Base-by-base conservation (phyloP, 92 coral and sea anemone genomes). In the Galaxea fascicularis region DNA sequence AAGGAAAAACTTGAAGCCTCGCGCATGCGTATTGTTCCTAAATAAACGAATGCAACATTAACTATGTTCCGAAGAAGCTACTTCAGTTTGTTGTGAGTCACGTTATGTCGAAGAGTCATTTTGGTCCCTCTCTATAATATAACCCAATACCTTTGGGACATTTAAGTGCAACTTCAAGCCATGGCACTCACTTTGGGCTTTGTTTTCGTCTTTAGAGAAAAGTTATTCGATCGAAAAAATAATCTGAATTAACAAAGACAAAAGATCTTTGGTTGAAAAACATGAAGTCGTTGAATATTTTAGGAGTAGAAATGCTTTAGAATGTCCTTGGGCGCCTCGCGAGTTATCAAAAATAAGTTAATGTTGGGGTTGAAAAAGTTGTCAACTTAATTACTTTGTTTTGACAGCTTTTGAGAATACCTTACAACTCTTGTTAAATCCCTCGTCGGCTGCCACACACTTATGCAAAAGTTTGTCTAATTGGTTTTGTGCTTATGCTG, bases 21-120 rank as follows among this genome's bases (percentile, higher is more conserved):
- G 86, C 86, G 86, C 86, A 82, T 82, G 86, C 86, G 86, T 82
- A 71, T 16, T 41, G 57, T 9, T 53, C 26, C 3, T 56, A 44
- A 45, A 16, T 22, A 27, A 10, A 35, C 26, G 27, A 17, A 27
- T 16, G 79, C 9, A 18, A 22, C 27, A 4, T 20, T 17, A n/a
- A 35, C 9, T 26, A 18, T 4, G 25, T 18, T 24, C 24, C 25
- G 51, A 79, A 47, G 25, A 22, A 67, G 26, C 44, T 25, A 56
- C 22, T 22, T 26, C 0, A n/a, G 29, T 30, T 70, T 71, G 45
- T 27, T 70, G 25, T 59, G 35, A 12, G 56, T 14, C 58, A 28
- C 25, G 56, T 71, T 47, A 8, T n/a, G 29, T 15, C 17, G 27
- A 71, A 51, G 51, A 51, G 21, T 17, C 26, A 8, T 49, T 1